Base-by-base conservation (phyloP, 2,888 invertebrate species). In the Nymphalis urticae region DNA sequence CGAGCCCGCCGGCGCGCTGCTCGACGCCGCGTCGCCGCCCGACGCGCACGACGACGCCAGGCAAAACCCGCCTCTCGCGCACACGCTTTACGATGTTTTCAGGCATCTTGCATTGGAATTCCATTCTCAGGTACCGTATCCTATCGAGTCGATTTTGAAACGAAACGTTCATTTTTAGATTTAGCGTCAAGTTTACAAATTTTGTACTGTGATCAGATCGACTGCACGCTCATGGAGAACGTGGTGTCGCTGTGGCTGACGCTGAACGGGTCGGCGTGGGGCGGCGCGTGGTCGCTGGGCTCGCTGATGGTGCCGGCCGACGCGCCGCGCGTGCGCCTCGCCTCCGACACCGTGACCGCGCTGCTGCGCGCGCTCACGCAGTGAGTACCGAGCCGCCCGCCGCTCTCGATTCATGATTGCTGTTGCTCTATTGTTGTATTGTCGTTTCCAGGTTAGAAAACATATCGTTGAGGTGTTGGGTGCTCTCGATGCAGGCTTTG, bases 191-290 rank as follows among this genome's bases (percentile, higher is more conserved):
- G 21, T 10, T 9, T 19, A 13, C 54, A 4, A 27, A 13, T 24
- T 27, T 13, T 1, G 54, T 16, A 16, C 16, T 16, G 16, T 10
- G 63, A n/a, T 21, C 32, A 95, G 94, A 94, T 95, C 85, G 94
- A 95, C 63, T 95, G 96, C 82, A 94, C 95, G 24, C 96, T 96
- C 82, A 94, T 98, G 82, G 98, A 98, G 87, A 95, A 97, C 81
- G 95, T 97, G 62, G 91, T 98, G 50, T 96, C 97, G 75, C 92
- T 98, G 75, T 98, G 98, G 97, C 92, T 98, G 72, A 97, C 97
- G 3, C 90, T 98, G 72, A 97, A 97, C 94, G 93, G 96, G 86
- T 85, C 93, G 69, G 78, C 87, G 84, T 85, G 92, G 92, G 81
- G 94, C 77, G 79, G 80, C 66, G 81, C 86, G 61, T 90, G 88